A percentile compares a stretch with the other conserved stretches of the same genome.
phyloP scores from a whole-genome alignment of 2,888 invertebrate species.

The Acronicta psi region DNA sequence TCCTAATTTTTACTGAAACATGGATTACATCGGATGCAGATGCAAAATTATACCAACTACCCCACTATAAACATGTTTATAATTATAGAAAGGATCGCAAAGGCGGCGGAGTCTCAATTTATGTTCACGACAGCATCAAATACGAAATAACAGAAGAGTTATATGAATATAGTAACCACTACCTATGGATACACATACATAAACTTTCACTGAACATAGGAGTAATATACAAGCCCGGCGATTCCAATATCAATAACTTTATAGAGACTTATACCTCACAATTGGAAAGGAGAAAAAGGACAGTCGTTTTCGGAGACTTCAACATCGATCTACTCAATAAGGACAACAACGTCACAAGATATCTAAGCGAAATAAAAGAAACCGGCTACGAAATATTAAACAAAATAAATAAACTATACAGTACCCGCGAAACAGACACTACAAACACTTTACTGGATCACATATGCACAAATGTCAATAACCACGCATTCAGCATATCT shows the following conservation, averaged over 20 bases:
- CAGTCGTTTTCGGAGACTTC: constrained; percentile 3
- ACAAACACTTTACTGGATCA: constrained; percentile 17
- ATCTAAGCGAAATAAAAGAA: constrained; percentile 7
- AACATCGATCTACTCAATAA: neutral
- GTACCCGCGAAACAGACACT: constrained; percentile 14
- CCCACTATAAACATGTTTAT: constrained; percentile 3
- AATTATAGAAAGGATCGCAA: constrained; percentile 9
- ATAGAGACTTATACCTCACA: constrained; percentile 9
- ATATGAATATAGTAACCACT: constrained; percentile 10
- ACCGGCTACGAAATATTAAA: constrained; percentile 14
- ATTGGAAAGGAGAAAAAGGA: constrained; percentile 2
- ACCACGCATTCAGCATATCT: constrained; percentile 12
- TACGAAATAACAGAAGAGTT: constrained; percentile 16
- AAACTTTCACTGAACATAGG: constrained; percentile 5
- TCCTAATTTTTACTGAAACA: constrained; percentile 13
- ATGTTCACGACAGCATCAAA: constrained; percentile 15
- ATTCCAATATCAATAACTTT: constrained; percentile 5
- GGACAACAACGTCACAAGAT: neutral
- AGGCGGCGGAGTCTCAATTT: constrained; percentile 20
- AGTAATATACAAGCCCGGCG: constrained; percentile 4
- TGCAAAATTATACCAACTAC: constrained; percentile 8
- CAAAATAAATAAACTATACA: constrained; percentile 13
- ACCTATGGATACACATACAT: constrained; percentile 9
- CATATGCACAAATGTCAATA: neutral
- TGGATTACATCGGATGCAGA: constrained; percentile 13